Conservation (phyloP, 1,140 invertebrate species). For the Danaus plexippus region DNA sequence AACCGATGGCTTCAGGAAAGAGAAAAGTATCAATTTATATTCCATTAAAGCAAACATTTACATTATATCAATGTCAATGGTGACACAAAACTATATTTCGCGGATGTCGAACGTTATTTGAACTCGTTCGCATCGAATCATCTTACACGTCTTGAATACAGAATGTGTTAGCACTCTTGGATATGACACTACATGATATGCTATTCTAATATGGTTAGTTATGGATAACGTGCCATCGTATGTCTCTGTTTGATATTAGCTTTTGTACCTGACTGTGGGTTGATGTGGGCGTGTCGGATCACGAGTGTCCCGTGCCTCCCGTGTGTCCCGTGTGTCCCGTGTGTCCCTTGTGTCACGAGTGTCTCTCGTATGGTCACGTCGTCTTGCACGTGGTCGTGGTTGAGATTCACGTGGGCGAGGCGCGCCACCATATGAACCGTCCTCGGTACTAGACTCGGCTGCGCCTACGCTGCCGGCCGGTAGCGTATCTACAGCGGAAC, state of each 20-base stretch:
- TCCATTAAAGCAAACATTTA: neutral
- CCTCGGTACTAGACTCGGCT: constrained; percentile 45
- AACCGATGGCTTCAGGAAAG: constrained; percentile 58
- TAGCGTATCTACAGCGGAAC: constrained; percentile 32
- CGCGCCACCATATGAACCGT: constrained; percentile 33
- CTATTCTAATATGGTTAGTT: neutral
- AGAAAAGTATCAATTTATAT: constrained; percentile 32
- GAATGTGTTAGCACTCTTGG: neutral
- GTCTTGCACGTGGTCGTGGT: constrained; percentile 19
- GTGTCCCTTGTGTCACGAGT: too few relatives aligned
- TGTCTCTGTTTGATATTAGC: neutral
- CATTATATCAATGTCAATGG: constrained; percentile 1
- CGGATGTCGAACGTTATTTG: neutral
- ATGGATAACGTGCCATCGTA: neutral
- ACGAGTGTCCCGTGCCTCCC: constrained; percentile 5
- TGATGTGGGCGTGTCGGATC: constrained; percentile 27
- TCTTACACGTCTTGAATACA: too few relatives aligned
- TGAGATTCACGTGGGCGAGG: constrained; percentile 9
- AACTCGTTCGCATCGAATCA: neutral
- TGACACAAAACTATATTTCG: constrained; percentile 1
- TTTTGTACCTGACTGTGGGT: constrained; percentile 35
- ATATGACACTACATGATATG: constrained; percentile 1
- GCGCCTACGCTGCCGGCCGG: constrained; percentile 27
- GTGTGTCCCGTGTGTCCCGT: too few relatives aligned
- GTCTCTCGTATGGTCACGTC: constrained; percentile 28